Evolutionary conservation across 2,113 vertebrate species (phyloP).

Genomic region (Mustela lutreola): DNA sequence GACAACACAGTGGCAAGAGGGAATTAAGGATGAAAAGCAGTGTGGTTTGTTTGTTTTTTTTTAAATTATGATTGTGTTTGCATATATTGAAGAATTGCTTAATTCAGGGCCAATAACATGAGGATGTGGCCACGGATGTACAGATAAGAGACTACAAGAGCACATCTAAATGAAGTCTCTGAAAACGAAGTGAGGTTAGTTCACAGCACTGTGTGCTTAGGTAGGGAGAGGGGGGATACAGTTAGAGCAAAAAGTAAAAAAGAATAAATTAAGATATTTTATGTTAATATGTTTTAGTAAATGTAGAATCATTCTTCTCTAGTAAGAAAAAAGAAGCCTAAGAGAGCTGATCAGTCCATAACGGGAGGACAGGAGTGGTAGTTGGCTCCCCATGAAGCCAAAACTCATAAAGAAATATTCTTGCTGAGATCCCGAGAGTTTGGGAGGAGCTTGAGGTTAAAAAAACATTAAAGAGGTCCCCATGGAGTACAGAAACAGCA

Average conservation of each 20-base stretch:
- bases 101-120: not conserved
- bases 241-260: not conserved
- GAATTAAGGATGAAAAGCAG: not conserved
- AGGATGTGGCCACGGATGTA: not conserved
- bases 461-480: not conserved
- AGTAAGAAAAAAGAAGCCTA: not conserved
- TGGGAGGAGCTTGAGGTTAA: not conserved
- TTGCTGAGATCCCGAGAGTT: not conserved
- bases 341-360: not conserved
- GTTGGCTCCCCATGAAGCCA: not conserved
- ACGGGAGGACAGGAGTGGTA: not conserved
- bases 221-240: rapidly evolving
- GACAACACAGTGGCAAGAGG: not conserved
- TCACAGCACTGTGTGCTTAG: not conserved
- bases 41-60: not conserved
- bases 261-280: not conserved
- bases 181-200: not conserved
- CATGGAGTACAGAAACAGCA: not conserved
- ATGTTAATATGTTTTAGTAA: not conserved
- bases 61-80: not conserved
- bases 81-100: not conserved
- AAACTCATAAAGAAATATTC: not conserved
- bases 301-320: not conserved
- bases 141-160: not conserved
- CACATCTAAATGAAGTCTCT: not conserved